These are phyloP conservation scores for Octopus sinensis DNA, from an alignment of 1,140 invertebrate genomes.

Conservation along the genomic window DNA sequence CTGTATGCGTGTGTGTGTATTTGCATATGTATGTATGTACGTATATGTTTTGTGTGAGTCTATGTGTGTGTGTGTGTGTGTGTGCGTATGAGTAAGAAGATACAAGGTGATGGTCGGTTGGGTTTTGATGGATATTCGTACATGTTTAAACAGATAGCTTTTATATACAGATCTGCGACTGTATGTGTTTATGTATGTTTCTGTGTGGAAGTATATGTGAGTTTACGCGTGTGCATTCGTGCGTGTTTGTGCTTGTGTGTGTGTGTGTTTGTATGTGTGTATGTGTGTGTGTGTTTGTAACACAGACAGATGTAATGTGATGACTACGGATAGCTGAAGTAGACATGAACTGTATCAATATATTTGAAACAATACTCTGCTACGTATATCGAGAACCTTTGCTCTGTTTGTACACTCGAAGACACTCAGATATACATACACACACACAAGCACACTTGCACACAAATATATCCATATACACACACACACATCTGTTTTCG, in stretches of 20 bases:
- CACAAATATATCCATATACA: not conserved
- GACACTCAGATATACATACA: not conserved
- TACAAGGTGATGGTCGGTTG: not conserved
- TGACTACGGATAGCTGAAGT: not conserved
- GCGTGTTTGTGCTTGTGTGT: not conserved
- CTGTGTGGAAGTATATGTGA: not conserved
- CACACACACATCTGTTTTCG: not conserved
- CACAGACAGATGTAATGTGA: not conserved
- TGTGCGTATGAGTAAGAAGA: not conserved
- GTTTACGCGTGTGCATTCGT: not conserved
- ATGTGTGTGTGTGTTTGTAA: not conserved
- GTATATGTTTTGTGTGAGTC: too few species aligned
- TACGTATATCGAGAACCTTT: not conserved
- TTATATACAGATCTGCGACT: too few species aligned
- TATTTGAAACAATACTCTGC: not conserved
- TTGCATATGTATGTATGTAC: not conserved
- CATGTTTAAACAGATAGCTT: too few species aligned
- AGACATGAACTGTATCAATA: not conserved
- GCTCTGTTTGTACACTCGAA: not conserved
- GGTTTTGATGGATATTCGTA: too few species aligned
- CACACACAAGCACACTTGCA: not conserved
- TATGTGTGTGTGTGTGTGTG: not conserved
- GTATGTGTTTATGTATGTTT: too few species aligned
- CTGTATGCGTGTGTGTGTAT: not conserved
- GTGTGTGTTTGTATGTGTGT: not conserved